Conservation (phyloP, 2,888 invertebrate species). For the Phrixothrix hirtus region DNA sequence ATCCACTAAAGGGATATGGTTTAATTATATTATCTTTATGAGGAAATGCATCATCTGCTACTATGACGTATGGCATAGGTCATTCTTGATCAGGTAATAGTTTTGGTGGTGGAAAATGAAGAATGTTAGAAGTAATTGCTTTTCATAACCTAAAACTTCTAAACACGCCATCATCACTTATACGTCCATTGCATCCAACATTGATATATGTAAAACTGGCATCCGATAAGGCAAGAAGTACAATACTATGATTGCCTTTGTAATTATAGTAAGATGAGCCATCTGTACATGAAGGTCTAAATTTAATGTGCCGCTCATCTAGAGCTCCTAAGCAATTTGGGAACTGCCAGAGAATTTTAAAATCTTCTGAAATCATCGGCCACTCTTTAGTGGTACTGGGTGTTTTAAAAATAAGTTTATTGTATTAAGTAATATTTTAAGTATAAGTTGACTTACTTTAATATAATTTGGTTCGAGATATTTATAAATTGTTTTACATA, state of each 20-base stretch:
- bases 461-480: neutral
- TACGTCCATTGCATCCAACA: slow-evolving; percentile 32
- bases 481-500: slow-evolving; percentile 15
- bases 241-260: slow-evolving; percentile 34
- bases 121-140: slow-evolving; percentile 29
- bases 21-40: slow-evolving; percentile 39
- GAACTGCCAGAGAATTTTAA: slow-evolving; percentile 3
- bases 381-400: neutral
- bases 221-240: slow-evolving; percentile 15
- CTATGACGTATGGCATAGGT: slow-evolving; percentile 11
- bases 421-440: neutral
- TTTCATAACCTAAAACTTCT: slow-evolving; percentile 32
- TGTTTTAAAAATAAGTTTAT: neutral
- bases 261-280: slow-evolving; percentile 39
- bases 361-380: slow-evolving; percentile 17
- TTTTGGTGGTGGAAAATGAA: slow-evolving; percentile 36
- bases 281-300: slow-evolving; percentile 24
- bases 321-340: too few relatives aligned
- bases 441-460: neutral
- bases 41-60: slow-evolving; percentile 41
- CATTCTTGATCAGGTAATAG: slow-evolving; percentile 12
- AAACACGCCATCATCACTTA: slow-evolving; percentile 39
- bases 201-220: slow-evolving; percentile 26
- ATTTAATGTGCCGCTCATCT: slow-evolving; percentile 19
- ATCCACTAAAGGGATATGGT: slow-evolving; percentile 33